Conservation (phyloP, 2,888 invertebrate genomes). For the Scaeva pyrastri region DNA sequence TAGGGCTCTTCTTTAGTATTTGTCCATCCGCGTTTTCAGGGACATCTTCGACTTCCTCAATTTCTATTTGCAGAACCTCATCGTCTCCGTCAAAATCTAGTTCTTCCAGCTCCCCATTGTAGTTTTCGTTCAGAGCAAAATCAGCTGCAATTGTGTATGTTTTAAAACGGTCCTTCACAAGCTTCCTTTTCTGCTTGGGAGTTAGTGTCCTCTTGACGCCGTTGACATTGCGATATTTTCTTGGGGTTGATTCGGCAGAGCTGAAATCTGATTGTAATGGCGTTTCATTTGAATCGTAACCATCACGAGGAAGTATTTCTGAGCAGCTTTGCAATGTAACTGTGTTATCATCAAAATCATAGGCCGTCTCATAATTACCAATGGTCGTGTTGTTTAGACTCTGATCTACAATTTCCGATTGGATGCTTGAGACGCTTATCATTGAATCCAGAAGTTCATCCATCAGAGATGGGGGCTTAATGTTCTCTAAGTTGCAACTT, state of each 20-base stretch:
- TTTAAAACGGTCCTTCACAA: slow-evolving; percentile 91
- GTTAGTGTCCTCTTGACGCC: slow-evolving; percentile 85
- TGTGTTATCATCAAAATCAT: slow-evolving; percentile 84
- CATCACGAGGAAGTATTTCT: slow-evolving; percentile 80
- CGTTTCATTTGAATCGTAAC: slow-evolving; percentile 84
- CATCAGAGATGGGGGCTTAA: slow-evolving; percentile 93
- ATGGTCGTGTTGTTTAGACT: slow-evolving; percentile 81
- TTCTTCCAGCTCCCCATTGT: slow-evolving; percentile 79
- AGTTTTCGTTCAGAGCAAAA: slow-evolving; percentile 82
- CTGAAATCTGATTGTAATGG: slow-evolving; percentile 89
- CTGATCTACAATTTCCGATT: slow-evolving; percentile 89
- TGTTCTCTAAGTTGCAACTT: slow-evolving; percentile 89
- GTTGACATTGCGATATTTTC: slow-evolving; percentile 84
- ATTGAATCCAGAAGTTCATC: slow-evolving; percentile 91
- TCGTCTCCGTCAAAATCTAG: slow-evolving; percentile 77
- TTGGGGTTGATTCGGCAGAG: slow-evolving; percentile 91
- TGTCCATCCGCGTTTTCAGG: slow-evolving; percentile 22
- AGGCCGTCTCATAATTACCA: slow-evolving; percentile 85
- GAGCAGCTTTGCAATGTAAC: slow-evolving; percentile 86
- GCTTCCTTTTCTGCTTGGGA: slow-evolving; percentile 90
- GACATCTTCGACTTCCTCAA: slow-evolving; percentile 84
- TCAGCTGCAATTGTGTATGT: slow-evolving; percentile 92
- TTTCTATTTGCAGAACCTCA: slow-evolving; percentile 82
- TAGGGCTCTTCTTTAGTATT: slow-evolving; percentile 44
- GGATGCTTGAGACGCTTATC: slow-evolving; percentile 93